A percentile compares a stretch with the other conserved stretches of the same genome.
Conservation (phyloP, 2,113 vertebrate genomes). For the Esox niger region DNA sequence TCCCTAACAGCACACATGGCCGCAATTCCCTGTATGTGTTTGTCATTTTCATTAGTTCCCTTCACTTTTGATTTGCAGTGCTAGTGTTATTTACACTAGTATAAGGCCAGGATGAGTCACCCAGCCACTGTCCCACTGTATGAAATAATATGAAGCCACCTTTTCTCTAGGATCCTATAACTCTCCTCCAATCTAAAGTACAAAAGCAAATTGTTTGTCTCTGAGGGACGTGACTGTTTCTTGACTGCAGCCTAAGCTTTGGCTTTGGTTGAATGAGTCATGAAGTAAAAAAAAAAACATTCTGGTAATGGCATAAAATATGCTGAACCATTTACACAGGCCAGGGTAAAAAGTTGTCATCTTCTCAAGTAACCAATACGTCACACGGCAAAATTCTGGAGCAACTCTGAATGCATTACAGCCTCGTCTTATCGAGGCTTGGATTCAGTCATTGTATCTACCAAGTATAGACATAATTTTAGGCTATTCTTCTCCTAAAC, state of each 20-base stretch:
- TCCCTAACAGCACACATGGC: background rate
- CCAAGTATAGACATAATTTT: background rate
- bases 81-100: background rate
- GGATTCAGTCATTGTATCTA: background rate
- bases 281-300: too few species aligned
- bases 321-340: too few species aligned
- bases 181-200: constrained; percentile 4
- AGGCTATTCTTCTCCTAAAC: background rate
- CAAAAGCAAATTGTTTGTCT: background rate
- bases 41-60: background rate
- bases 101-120: background rate
- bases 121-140: too few species aligned
- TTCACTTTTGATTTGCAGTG: background rate
- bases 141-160: too few species aligned
- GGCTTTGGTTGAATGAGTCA: too few species aligned
- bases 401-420: background rate
- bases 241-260: too few species aligned
- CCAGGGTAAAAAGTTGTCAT: background rate
- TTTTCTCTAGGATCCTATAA: constrained; percentile 1
- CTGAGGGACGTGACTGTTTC: background rate
- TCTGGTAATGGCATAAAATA: too few species aligned
- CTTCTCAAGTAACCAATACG: background rate
- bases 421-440: background rate
- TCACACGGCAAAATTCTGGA: background rate
- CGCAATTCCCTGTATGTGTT: background rate